A percentile compares a stretch with the other conserved stretches of the same genome.
phyloP scores from a whole-genome alignment of 1,140 invertebrate genomes.

The Macrobrachium rosenbergii region DNA sequence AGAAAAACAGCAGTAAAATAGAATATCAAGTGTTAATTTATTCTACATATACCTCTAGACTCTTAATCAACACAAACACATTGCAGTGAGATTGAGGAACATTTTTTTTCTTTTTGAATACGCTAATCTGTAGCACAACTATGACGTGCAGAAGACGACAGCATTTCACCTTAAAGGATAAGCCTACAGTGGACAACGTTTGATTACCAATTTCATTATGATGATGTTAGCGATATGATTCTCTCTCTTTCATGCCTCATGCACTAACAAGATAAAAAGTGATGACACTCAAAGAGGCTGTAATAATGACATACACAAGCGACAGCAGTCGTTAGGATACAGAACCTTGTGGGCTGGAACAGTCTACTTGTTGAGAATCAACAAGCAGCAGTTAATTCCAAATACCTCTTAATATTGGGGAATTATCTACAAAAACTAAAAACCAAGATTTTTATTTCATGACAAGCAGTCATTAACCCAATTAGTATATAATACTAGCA shows the following conservation, averaged over 20 bases:
- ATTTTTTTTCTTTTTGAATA: too few species aligned
- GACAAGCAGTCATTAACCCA: constrained; percentile 49
- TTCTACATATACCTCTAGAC: constrained; percentile 34
- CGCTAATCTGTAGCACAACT: constrained; percentile 29
- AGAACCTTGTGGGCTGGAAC: constrained; percentile 52
- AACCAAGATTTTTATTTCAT: constrained; percentile 31
- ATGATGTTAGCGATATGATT: constrained; percentile 1
- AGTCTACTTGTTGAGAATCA: constrained; percentile 37
- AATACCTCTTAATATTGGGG: constrained; percentile 46
- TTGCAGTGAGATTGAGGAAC: not conserved
- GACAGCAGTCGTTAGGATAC: constrained; percentile 55
- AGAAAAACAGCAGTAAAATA: constrained; percentile 41
- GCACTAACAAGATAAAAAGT: constrained; percentile 38
- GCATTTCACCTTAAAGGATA: constrained; percentile 15
- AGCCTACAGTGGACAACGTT: constrained; percentile 14
- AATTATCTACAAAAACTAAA: constrained; percentile 37
- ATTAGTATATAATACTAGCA: not conserved
- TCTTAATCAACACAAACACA: constrained; percentile 33
- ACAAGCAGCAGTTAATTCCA: constrained; percentile 34
- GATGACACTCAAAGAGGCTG: constrained; percentile 16
- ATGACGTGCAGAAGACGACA: constrained; percentile 36
- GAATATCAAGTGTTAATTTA: constrained; percentile 41
- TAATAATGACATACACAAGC: constrained; percentile 20
- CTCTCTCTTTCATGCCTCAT: constrained; percentile 44
- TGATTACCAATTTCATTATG: too few species aligned